phyloP scores from a whole-genome alignment of 2,888 invertebrate species.

The Dynastes grantii region DNA sequence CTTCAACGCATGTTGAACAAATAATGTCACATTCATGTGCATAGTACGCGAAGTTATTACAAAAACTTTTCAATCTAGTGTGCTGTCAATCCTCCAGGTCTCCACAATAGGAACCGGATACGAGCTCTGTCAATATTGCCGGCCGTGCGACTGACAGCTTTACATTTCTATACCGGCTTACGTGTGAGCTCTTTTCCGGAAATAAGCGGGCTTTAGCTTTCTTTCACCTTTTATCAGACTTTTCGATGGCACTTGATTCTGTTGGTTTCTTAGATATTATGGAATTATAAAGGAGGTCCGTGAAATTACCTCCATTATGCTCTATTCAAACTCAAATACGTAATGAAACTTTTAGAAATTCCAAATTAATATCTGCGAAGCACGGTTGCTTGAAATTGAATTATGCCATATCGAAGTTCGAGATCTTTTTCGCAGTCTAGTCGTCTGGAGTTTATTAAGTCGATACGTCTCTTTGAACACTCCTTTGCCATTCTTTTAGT shows the following conservation, averaged over 20 bases:
- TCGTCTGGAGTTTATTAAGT: slow-evolving; percentile 7
- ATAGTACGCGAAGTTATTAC: slow-evolving; percentile 55
- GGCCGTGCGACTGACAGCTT: slow-evolving; percentile 63
- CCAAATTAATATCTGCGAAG: slow-evolving; percentile 37
- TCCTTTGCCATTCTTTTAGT: neutral
- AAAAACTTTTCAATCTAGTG: slow-evolving; percentile 63
- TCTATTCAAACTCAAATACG: slow-evolving; percentile 43
- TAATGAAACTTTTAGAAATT: slow-evolving; percentile 45
- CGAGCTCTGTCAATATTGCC: slow-evolving; percentile 61
- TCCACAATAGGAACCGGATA: slow-evolving; percentile 61
- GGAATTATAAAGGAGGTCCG: slow-evolving; percentile 51
- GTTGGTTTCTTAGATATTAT: slow-evolving; percentile 54
- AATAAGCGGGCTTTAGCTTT: slow-evolving; percentile 60
- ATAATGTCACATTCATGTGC: slow-evolving; percentile 49
- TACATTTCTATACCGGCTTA: slow-evolving; percentile 63
- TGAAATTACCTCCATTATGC: slow-evolving; percentile 51
- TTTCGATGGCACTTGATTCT: slow-evolving; percentile 59
- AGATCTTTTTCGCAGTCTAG: slow-evolving; percentile 25
- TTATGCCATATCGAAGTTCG: slow-evolving; percentile 28
- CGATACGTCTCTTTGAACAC: neutral
- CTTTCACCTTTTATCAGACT: slow-evolving; percentile 60
- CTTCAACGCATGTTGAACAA: slow-evolving; percentile 19
- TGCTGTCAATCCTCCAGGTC: slow-evolving; percentile 61
- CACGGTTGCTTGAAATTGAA: slow-evolving; percentile 33
- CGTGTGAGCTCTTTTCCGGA: slow-evolving; percentile 59